phyloP scores from a whole-genome alignment of 2,797 vertebrate genomes.

The Dromococcyx pavoninus region DNA sequence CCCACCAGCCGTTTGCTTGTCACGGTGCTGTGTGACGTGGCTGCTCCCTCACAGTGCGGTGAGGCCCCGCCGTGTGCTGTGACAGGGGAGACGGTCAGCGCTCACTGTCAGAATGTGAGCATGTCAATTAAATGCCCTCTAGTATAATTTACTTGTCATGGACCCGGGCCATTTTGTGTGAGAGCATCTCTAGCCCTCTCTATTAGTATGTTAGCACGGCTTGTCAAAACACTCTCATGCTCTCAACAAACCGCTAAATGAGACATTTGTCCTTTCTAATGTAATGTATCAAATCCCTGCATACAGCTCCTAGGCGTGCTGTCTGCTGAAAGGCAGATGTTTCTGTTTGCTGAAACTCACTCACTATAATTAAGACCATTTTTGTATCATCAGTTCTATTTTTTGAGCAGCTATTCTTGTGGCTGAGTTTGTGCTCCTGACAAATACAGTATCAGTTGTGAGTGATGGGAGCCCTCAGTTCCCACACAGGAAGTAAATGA shows the following conservation, averaged over 20 bases:
- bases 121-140: neutral
- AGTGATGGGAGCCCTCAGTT: neutral
- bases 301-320: neutral
- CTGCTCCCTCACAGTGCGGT: fast-evolving
- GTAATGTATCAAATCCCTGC: fast-evolving
- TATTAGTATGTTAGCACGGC: neutral
- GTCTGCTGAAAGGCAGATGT: neutral
- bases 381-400: neutral
- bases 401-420: neutral
- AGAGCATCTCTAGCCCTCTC: neutral
- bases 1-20: fast-evolving
- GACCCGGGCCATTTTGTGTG: neutral
- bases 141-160: neutral
- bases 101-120: fast-evolving
- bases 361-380: fast-evolving
- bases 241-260: neutral
- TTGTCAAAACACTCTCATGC: neutral
- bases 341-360: neutral
- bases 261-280: neutral
- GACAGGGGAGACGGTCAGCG: neutral
- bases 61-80: fast-evolving
- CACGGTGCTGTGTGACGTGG: fast-evolving
- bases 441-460: neutral
- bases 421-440: neutral
- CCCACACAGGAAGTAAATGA: neutral